Evolutionary conservation across 2,888 invertebrate species (phyloP).

Genomic region (Andrena chrysosceles): DNA sequence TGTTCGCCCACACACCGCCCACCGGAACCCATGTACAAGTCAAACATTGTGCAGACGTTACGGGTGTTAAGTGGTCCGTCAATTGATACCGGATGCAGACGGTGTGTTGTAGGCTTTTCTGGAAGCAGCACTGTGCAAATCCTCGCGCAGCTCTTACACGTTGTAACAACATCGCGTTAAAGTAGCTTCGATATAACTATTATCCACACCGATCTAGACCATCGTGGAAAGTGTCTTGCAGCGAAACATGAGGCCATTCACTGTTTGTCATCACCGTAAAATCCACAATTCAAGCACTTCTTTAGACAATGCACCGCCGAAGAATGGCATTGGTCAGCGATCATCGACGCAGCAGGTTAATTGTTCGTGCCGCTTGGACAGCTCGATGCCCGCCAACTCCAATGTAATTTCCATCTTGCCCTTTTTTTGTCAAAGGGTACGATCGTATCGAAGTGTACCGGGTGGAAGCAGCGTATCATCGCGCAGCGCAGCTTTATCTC

Average conservation of each 20-base stretch:
- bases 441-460: constrained; percentile 14
- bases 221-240: not conserved
- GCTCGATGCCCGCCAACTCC: not conserved
- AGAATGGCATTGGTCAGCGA: not conserved
- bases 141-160: not conserved
- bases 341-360: not conserved
- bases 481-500: constrained; percentile 64
- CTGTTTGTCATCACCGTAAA: not conserved
- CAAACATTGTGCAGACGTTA: constrained; percentile 62
- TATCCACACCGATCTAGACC: not conserved
- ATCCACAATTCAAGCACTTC: not conserved
- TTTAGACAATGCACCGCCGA: not conserved
- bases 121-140: not conserved
- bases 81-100: constrained; percentile 67
- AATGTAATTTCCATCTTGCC: constrained; percentile 3
- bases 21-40: constrained; percentile 67
- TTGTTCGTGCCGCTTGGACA: not conserved
- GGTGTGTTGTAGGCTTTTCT: constrained; percentile 39
- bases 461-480: constrained; percentile 46
- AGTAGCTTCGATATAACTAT: not conserved
- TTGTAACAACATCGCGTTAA: constrained; percentile 12
- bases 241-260: not conserved
- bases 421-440: not conserved
- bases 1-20: constrained; percentile 74
- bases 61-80: constrained; percentile 74